A percentile compares a stretch with the other conserved stretches of the same genome.
These are phyloP conservation scores for Crotalus helleri DNA, from an alignment of 2,113 vertebrate species.

Conservation along the genomic window DNA sequence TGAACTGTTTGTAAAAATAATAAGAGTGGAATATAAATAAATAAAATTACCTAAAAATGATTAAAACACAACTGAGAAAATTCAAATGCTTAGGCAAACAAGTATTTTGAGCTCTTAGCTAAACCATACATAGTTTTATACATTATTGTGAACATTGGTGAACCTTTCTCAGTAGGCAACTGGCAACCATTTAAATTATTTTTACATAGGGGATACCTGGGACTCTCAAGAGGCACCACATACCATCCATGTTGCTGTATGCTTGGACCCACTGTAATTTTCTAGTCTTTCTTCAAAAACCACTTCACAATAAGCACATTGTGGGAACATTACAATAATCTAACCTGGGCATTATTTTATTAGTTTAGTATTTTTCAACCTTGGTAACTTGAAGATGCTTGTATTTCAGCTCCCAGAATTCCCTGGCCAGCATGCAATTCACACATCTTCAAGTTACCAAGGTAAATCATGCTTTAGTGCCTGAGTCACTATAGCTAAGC, in stretches of 20 bases:
- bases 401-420: background rate
- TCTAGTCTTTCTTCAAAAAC: background rate
- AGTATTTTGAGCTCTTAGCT: background rate
- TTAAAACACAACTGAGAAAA: background rate
- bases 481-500: background rate
- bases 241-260: background rate
- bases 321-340: background rate
- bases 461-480: background rate
- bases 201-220: background rate
- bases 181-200: background rate
- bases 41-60: background rate
- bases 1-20: background rate
- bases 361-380: background rate
- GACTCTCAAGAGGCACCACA: background rate
- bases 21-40: background rate
- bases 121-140: background rate
- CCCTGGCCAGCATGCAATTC: background rate
- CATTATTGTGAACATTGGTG: background rate
- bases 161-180: background rate
- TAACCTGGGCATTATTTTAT: background rate
- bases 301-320: background rate
- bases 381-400: background rate
- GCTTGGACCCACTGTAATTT: background rate
- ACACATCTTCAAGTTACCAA: background rate
- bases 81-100: background rate